Conservation (phyloP, 2,888 invertebrate genomes). For the Machimus atricapillus region DNA sequence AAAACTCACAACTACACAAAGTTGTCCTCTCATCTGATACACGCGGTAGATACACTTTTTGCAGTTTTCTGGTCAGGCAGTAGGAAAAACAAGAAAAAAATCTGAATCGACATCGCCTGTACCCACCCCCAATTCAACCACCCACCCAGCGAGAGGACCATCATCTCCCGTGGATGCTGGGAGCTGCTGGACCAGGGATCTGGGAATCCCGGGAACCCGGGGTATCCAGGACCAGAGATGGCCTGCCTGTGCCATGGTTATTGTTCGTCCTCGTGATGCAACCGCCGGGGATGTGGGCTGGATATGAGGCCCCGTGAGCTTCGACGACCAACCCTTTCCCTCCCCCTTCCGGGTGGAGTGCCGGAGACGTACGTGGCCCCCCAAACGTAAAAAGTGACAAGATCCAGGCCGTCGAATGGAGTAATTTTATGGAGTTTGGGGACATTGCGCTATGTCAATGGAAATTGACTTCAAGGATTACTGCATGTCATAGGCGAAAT, state of each 20-base stretch:
- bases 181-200: neutral
- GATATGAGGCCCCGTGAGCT: neutral
- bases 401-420: constrained; percentile 34
- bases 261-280: constrained; percentile 34
- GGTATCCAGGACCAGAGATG: neutral
- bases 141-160: neutral
- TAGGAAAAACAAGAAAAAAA: constrained; percentile 28
- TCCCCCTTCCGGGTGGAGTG: neutral
- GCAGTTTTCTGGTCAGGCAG: constrained; percentile 35
- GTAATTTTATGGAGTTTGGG: constrained; percentile 38
- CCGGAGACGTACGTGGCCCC: neutral
- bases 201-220: too few relatives aligned
- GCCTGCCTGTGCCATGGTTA: neutral
- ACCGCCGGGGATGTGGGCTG: neutral
- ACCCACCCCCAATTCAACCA: neutral
- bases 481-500: constrained; percentile 26
- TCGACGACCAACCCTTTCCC: neutral
- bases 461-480: constrained; percentile 40
- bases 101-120: constrained; percentile 33
- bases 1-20: constrained; percentile 39
- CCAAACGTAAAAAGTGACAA: constrained; percentile 16
- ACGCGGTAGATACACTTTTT: constrained; percentile 38
- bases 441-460: constrained; percentile 39
- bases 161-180: constrained; percentile 5
- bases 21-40: constrained; percentile 38